These are phyloP conservation scores for Andrena flavipes DNA, from an alignment of 2,888 invertebrate genomes.

Conservation along the genomic window DNA sequence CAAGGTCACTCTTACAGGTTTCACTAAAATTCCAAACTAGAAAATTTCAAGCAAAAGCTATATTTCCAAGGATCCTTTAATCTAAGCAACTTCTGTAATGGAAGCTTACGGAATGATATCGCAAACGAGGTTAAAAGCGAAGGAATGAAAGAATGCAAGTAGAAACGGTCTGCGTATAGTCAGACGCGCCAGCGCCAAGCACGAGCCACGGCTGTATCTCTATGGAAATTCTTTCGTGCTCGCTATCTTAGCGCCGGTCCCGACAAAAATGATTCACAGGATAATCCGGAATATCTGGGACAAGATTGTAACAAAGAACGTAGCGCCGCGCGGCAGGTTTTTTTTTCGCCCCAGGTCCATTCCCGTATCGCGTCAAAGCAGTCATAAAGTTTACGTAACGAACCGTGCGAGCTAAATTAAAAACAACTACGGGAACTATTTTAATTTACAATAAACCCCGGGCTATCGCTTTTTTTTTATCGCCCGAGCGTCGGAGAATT, in stretches of 20 bases:
- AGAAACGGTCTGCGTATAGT: no score
- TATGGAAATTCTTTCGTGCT: neutral
- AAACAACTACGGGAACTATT: slow-evolving; percentile 6
- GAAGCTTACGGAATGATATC: no score
- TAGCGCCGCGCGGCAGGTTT: neutral
- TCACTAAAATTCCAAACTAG: no score
- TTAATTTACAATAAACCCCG: slow-evolving; percentile 10
- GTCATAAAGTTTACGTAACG: neutral
- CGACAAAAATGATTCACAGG: neutral
- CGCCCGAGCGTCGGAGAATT: neutral
- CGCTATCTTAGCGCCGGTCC: neutral
- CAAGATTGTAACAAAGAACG: neutral
- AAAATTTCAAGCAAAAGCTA: no score
- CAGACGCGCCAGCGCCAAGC: no score
- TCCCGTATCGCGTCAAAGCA: slow-evolving; percentile 1
- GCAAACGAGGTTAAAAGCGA: no score
- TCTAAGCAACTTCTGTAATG: no score
- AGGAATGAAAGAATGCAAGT: no score
- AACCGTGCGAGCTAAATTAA: neutral
- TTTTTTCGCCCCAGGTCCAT: no score
- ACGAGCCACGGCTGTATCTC: no score
- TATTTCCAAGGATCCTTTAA: no score
- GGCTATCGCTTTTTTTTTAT: slow-evolving; percentile 1
- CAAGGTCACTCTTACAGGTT: no score
- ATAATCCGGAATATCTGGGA: neutral